These are phyloP conservation scores for Zaprionus camerounensis DNA, from an alignment of 1,140 invertebrate genomes.

Conservation along the genomic window DNA sequence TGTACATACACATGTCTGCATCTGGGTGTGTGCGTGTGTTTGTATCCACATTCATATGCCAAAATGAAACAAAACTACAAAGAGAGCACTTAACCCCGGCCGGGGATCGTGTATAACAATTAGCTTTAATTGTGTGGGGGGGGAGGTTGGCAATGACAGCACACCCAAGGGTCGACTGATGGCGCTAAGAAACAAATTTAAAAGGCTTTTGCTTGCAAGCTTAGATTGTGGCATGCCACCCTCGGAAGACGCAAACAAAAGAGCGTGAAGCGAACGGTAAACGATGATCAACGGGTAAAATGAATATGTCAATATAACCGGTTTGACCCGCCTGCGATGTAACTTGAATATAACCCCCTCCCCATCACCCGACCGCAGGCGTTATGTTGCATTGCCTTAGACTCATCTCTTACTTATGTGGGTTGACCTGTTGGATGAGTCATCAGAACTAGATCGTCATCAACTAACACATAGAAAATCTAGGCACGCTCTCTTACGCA, in stretches of 20 bases:
- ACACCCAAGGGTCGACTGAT: constrained; percentile 18
- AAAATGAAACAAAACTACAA: constrained; percentile 30
- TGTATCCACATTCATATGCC: constrained; percentile 14
- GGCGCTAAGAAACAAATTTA: constrained; percentile 36
- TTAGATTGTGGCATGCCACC: constrained; percentile 34
- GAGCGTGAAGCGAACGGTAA: constrained; percentile 36
- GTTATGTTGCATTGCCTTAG: background rate
- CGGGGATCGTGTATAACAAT: constrained; percentile 48
- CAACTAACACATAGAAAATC: constrained; percentile 2
- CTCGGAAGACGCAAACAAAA: constrained; percentile 4
- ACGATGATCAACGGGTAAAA: constrained; percentile 23
- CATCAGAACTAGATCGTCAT: constrained; percentile 32
- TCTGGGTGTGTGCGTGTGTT: background rate
- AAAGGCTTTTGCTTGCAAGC: constrained; percentile 14
- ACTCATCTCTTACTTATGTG: constrained; percentile 7
- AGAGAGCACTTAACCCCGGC: constrained; percentile 59
- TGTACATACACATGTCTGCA: background rate
- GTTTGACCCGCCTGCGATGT: constrained; percentile 43
- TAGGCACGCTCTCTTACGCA: constrained; percentile 27
- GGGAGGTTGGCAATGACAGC: constrained; percentile 11
- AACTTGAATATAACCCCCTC: background rate
- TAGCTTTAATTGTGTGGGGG: constrained; percentile 52
- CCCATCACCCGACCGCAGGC: background rate
- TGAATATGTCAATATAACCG: constrained; percentile 59
- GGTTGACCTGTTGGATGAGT: constrained; percentile 42